Evolutionary conservation across 2,888 invertebrate genomes (phyloP), one percentile per base, ranked within the genome.

Genomic region (Acheta domesticus): DNA sequence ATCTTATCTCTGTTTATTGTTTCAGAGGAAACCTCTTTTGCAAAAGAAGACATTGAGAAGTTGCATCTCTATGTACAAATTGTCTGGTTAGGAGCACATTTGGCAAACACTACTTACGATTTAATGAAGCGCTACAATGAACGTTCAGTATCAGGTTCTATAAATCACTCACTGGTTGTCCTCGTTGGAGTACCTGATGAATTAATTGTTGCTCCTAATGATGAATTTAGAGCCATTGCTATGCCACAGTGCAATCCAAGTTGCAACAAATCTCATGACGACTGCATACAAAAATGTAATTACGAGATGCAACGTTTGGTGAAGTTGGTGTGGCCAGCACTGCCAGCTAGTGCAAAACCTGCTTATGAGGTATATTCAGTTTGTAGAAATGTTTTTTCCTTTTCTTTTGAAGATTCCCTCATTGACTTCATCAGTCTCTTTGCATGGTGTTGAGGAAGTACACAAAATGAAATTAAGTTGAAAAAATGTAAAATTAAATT

Each of bases 101-200:
- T 94, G 76, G 86, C 86, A 79, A 81, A 85, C 11, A 87, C 87
- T 0, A 84, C 88, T 0, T 84, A 86, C 75, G 80, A 49, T 23
- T 79, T 78, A 73, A 77, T 73, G 12, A 23, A 62, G 14, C 78
- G 83, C 12, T 82, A 83, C 49, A 75, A 80, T 21, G 48, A 62
- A 73, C 14, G 75, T 12, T 79, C 82, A 49, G 73, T 36, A 74
- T 50, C 23, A 49, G 36, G 19, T n/a, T 81, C 83, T 79, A 82
- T 82, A 4, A 86, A 84, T 80, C 85, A 87, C 82, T 89, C 91
- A 14, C 84, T 91, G 23, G 85, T 93, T 23, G 89, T 94, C 79
- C 87, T 94, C 81, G 90, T 91, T 84, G 93, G 92, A 91, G 89
- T 90, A 14, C 93, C 94, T 0, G 92, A 91, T 74, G 89, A 89